Conservation (phyloP, 2,113 vertebrate species). For the Barnardius zonarius region DNA sequence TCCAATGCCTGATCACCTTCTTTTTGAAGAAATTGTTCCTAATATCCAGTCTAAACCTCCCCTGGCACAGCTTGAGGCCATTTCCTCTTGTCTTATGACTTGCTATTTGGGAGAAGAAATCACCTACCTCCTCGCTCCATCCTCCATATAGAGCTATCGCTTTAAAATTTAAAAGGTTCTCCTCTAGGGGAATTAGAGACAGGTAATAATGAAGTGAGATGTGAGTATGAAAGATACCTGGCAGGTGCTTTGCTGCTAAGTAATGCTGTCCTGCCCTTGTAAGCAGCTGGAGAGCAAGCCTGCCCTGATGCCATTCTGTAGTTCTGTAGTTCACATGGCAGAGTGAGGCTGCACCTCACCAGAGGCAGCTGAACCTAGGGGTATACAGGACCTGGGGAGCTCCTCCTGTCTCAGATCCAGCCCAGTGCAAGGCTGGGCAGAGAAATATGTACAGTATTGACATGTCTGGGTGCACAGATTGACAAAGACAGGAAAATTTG, state of each 20-base stretch:
- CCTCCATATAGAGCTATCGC: neutral
- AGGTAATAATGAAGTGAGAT: neutral
- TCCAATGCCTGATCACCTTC: neutral
- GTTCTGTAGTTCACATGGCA: fast-evolving
- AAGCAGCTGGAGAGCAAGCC: neutral
- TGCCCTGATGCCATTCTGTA: neutral
- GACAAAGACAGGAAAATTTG: neutral
- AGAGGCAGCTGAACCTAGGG: neutral
- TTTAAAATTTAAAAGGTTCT: neutral
- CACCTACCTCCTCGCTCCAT: neutral
- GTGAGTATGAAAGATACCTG: neutral
- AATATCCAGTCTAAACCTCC: neutral
- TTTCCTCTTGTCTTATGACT: neutral
- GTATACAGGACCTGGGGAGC: neutral
- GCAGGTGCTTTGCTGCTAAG: neutral
- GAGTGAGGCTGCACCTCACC: neutral
- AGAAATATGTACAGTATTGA: neutral
- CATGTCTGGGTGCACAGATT: neutral
- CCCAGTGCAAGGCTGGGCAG: neutral
- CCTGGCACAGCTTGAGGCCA: neutral
- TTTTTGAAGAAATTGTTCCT: neutral
- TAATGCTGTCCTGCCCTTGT: neutral
- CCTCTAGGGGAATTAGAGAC: neutral
- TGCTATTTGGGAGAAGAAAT: neutral
- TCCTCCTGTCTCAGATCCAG: neutral